Conservation (phyloP, 2,113 vertebrate species). For the Bufo bufo region DNA sequence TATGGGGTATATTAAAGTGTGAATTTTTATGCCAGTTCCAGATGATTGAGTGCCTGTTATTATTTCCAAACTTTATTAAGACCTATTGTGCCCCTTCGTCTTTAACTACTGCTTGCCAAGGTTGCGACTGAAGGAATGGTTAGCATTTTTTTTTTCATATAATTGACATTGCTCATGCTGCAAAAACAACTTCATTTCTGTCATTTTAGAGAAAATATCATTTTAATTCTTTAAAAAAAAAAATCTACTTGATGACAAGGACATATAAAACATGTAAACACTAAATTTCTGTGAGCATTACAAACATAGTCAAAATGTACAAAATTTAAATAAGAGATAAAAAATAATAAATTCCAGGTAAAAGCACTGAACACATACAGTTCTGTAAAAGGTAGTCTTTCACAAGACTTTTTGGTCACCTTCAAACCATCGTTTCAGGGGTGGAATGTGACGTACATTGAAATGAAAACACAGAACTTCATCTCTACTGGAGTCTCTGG, state of each 20-base stretch:
- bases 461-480: slow-evolving; percentile 39
- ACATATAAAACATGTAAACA: slow-evolving; percentile 27
- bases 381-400: slow-evolving; percentile 46
- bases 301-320: slow-evolving; percentile 44
- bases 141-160: background rate
- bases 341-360: slow-evolving; percentile 30
- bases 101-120: background rate
- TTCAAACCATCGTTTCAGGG: slow-evolving; percentile 39
- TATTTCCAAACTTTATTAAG: too few relatives aligned
- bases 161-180: background rate
- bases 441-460: slow-evolving; percentile 33
- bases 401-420: slow-evolving; percentile 53
- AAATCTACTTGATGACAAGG: background rate
- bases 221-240: slow-evolving; percentile 15
- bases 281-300: slow-evolving; percentile 35
- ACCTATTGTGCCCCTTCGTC: too few relatives aligned
- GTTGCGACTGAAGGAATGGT: background rate
- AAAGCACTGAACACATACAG: slow-evolving; percentile 36
- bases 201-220: slow-evolving; percentile 38
- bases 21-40: too few relatives aligned
- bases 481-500: slow-evolving; percentile 36
- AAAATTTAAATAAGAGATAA: slow-evolving; percentile 55
- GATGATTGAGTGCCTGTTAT: too few relatives aligned
- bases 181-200: background rate
- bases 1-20: too few relatives aligned